Evolutionary conservation across 2,113 vertebrate species (phyloP).

Genomic region (Notiomystis cincta): DNA sequence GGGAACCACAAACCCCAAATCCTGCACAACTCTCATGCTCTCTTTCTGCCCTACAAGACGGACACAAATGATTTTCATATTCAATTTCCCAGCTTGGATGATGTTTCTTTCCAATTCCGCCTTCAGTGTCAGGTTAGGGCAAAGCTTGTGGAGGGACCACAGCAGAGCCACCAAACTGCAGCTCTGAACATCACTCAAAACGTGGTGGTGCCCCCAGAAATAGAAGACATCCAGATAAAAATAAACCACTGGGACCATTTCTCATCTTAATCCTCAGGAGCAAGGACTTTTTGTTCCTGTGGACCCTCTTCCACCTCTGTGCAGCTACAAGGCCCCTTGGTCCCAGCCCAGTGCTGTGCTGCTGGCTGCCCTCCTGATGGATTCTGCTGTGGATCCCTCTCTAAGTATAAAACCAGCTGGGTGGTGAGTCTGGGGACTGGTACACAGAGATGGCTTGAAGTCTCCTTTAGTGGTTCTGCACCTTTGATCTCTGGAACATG

Average conservation of each 20-base stretch:
- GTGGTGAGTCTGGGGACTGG: not conserved
- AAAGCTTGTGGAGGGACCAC: not conserved
- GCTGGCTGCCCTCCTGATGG: not conserved
- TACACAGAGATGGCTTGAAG: not conserved
- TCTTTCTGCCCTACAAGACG: not conserved
- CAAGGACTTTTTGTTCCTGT: not conserved
- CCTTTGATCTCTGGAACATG: not conserved
- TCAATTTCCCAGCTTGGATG: not conserved
- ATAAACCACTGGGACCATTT: not conserved
- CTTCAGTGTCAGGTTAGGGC: not conserved
- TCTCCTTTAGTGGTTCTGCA: not conserved
- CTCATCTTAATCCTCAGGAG: not conserved
- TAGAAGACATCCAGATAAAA: not conserved
- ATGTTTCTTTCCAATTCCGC: not conserved
- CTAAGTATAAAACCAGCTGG: not conserved
- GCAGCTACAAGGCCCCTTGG: not conserved
- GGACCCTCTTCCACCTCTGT: not conserved
- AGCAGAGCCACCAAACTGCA: not conserved
- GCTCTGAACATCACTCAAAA: not conserved
- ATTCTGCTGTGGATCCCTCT: not conserved
- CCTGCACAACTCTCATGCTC: not conserved
- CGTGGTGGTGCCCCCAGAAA: not conserved
- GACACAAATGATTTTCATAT: not conserved
- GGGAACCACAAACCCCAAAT: not conserved
- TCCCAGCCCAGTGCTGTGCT: not conserved